Base-by-base conservation (phyloP, 2,797 vertebrate species). In the Ibycter americanus region DNA sequence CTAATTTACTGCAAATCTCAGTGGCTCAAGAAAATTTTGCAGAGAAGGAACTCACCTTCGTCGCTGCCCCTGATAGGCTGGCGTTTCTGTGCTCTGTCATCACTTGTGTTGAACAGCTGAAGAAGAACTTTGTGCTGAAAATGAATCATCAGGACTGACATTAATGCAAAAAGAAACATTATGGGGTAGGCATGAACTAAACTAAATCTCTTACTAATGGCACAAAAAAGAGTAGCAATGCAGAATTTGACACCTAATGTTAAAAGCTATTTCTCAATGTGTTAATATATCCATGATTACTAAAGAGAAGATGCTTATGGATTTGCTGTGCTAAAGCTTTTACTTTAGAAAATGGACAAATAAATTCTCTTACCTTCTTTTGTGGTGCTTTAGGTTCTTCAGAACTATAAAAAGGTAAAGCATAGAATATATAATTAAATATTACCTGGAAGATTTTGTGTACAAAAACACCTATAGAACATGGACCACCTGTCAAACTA, bases 61-160 rank as follows among this genome's bases (percentile, higher is more conserved):
- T 99, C 99, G 0, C 98, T 98, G 88, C 99, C 99, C 44, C 97
- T 99, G 97, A 99, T 99, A 15, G 99, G 98, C 96, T 99, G 99
- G 42, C 99, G 98, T 96, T 99, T 99, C 96, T 99, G 99, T 62
- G 98, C 97, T 97, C 99, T 99, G 93, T 99, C 99, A 27, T 99
- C 99, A 16, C 98, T 98, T 54, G 98, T 98, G 89, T 99, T 99
- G 97, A 99, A 99, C 91, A 99, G 99, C 65, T 99, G 98, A 97
- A 99, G 96, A 40, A 99, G 98, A 94, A 99, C 98, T 98, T 99
- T 99, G 98, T 99, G 99, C 99, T 99, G 98, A 97, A 97, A 85
- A 77, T 29, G 80, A 93, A 89, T 63, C 7, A 89, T 58, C 6
- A 21, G 63, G 61, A 85, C 47, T 90, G 77, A 73, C 15, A 59